phyloP scores from a whole-genome alignment of 2,113 vertebrate genomes.

The Ophiodon elongatus region DNA sequence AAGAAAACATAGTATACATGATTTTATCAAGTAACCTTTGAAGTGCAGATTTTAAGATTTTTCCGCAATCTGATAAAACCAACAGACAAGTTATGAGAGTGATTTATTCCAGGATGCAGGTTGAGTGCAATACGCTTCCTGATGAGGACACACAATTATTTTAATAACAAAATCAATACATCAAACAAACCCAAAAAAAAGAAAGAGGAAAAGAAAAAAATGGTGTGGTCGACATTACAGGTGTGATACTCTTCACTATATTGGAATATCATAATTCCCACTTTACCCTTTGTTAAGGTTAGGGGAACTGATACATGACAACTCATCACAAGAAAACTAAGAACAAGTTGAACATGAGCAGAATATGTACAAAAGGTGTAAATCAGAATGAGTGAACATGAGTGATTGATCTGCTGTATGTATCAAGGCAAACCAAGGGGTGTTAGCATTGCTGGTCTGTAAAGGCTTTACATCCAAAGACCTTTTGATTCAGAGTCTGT shows the following conservation, averaged over 20 bases:
- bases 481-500: slow-evolving; percentile 31
- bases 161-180: slow-evolving; percentile 71
- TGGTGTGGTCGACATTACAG: slow-evolving; percentile 65
- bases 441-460: slow-evolving; percentile 9
- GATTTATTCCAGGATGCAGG: slow-evolving; percentile 83
- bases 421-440: slow-evolving; percentile 19
- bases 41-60: too few species aligned
- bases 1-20: too few species aligned
- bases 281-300: slow-evolving; percentile 36
- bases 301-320: slow-evolving; percentile 61
- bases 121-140: slow-evolving; percentile 85
- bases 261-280: slow-evolving; percentile 50
- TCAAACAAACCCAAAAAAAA: slow-evolving; percentile 53
- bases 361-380: slow-evolving; percentile 87
- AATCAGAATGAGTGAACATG: slow-evolving; percentile 23
- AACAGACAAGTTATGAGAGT: slow-evolving; percentile 65
- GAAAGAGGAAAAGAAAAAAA: slow-evolving; percentile 51
- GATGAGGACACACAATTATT: slow-evolving; percentile 82
- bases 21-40: not conserved
- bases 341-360: slow-evolving; percentile 78
- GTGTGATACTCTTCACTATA: slow-evolving; percentile 65
- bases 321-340: slow-evolving; percentile 86
- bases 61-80: slow-evolving; percentile 19
- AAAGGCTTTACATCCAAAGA: slow-evolving; percentile 26
- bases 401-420: slow-evolving; percentile 32